Percentiles rank a stretch among this genome's conserved stretches.
These are phyloP conservation scores for Tetranychus piercei DNA, from an alignment of 2,888 invertebrate genomes.

Conservation along the genomic window DNA sequence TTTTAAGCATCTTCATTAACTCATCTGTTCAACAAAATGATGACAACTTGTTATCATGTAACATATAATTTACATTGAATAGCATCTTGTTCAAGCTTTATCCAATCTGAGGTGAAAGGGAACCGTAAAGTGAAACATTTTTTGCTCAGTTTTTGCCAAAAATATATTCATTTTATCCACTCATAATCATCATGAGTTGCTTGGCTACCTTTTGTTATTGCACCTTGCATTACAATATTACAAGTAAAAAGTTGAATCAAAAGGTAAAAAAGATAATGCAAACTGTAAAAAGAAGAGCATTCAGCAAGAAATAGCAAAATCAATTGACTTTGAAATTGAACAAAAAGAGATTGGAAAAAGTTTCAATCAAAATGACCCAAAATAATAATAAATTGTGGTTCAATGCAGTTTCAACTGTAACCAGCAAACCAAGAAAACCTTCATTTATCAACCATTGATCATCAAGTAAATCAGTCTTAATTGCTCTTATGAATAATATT, in stretches of 20 bases:
- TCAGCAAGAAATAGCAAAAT: neutral
- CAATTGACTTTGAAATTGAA: neutral
- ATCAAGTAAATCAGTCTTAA: too few relatives aligned
- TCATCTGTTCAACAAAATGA: neutral
- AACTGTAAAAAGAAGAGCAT: neutral
- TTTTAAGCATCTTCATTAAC: neutral
- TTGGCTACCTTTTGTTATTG: too few relatives aligned
- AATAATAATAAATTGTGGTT: neutral
- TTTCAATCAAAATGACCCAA: neutral
- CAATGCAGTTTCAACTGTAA: too few relatives aligned
- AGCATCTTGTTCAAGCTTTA: neutral
- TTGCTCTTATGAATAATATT: too few relatives aligned
- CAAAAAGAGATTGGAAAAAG: neutral
- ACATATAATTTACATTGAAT: neutral
- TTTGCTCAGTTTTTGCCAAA: too few relatives aligned
- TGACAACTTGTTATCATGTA: neutral
- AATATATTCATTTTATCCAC: too few relatives aligned
- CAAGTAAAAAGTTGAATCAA: neutral
- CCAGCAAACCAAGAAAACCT: too few relatives aligned
- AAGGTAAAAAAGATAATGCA: neutral
- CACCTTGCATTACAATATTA: neutral
- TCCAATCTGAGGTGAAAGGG: too few relatives aligned
- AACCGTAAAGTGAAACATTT: too few relatives aligned
- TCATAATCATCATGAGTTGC: too few relatives aligned
- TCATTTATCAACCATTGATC: too few relatives aligned